Evolutionary conservation across 2,113 vertebrate species (phyloP), one percentile per base, ranked within the genome.

Genomic region (Furnarius figulus): DNA sequence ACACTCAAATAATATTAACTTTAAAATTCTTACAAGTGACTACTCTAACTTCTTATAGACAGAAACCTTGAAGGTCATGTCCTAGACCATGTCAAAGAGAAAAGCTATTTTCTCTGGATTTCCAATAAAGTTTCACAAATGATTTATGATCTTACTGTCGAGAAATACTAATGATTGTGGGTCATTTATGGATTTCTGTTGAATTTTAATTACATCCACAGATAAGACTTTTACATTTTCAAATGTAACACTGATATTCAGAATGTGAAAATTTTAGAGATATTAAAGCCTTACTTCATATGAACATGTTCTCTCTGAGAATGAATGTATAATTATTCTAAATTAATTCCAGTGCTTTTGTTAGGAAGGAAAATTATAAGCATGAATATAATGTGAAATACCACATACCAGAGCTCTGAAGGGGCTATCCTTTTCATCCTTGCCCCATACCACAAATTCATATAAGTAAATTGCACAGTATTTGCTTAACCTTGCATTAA

Each of bases 131-230:
- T 87, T 85, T 95, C 85, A 82, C 49, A 79, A 94, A 83, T 89
- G 62, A 96, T 93, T 95, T 94, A 87, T 90, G 91, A 76, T 79
- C 78, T 81, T 72, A 61, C 67, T 66, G 37, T 82, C 81, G 87
- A 89, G 71, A 91, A 87, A 44, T 53, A 85, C 30, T 93, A 93
- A 91, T 63, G 89, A 83, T 91, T 53, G 13, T 31, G 59, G 37
- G 63, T 35, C 50, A 88, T 58, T 55, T 91, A 85, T 88, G 55
- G 78, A 94, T 90, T 93, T 88, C 33, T 90, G 59, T 59, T 80
- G 63, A 95, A 91, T 86, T 83, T 91, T 94, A 93, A 93, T 95
- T 95, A 71, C 24, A 58, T 33, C 39, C 37, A 67, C 12, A 85
- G 63, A 72, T 90, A 95, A 90, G 55, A 47, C 9, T 74, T 89